Conservation (phyloP, 2,797 vertebrate species). For the Sylvia borin region DNA sequence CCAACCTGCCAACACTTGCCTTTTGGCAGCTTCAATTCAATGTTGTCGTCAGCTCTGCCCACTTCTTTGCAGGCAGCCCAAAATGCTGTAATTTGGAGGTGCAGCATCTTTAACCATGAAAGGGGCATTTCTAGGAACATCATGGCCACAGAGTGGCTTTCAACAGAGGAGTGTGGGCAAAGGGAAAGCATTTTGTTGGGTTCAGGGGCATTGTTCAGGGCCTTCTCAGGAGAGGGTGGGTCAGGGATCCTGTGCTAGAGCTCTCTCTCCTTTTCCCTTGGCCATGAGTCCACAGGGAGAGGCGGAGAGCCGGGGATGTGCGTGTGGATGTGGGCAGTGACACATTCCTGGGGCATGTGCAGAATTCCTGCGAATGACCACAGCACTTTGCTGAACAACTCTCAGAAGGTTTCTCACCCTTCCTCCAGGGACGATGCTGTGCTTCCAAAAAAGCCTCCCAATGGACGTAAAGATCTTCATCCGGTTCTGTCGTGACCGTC, state of each 20-base stretch:
- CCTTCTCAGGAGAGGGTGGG: background rate
- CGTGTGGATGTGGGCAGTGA: slow-evolving; percentile 16
- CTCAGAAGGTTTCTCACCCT: slow-evolving; percentile 6
- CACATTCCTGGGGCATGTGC: background rate
- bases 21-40: background rate
- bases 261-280: background rate
- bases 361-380: background rate
- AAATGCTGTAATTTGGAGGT: background rate
- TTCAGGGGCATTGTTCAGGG: fast-evolving
- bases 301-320: background rate
- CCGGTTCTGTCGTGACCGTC: background rate
- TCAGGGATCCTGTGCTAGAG: background rate
- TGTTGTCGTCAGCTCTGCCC: background rate
- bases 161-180: background rate
- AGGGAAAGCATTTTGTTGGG: background rate
- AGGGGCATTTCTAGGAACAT: background rate
- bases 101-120: background rate
- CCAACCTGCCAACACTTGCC: background rate
- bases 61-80: background rate
- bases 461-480: background rate
- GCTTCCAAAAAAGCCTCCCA: background rate
- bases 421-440: background rate
- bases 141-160: background rate
- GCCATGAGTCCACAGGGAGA: background rate
- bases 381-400: background rate